Percentiles rank a stretch among this genome's conserved stretches.
Evolutionary conservation across 2,113 vertebrate species (phyloP).

Genomic region (Chrysochloris asiatica): DNA sequence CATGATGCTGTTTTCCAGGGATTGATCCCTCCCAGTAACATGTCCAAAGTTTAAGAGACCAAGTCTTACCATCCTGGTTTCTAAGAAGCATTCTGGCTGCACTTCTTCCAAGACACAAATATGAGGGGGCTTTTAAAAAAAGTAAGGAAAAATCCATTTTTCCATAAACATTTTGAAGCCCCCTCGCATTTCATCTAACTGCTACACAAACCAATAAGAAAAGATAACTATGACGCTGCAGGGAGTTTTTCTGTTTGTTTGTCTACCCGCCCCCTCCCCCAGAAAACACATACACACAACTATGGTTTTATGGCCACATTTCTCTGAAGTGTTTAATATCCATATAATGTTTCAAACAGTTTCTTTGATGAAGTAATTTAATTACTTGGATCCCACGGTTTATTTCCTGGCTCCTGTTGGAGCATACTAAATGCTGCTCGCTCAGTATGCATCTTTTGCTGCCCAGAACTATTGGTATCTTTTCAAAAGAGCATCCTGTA

Average conservation of each 20-base stretch:
- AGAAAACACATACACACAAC: no score
- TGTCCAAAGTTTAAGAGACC: no score
- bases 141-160: no score
- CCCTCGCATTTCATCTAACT: not conserved
- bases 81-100: no score
- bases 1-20: no score
- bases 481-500: not conserved
- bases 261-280: no score
- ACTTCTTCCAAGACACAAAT: no score
- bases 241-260: no score
- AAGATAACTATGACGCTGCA: not conserved
- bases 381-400: not conserved
- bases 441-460: not conserved
- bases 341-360: not conserved
- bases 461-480: not conserved
- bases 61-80: no score
- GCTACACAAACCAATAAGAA: not conserved
- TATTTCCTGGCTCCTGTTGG: not conserved
- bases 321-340: constrained; percentile 25
- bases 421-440: not conserved
- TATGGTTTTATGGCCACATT: not conserved
- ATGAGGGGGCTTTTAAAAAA: no score
- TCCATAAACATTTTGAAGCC: no score
- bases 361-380: constrained; percentile 26
- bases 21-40: no score